A percentile compares a stretch with the other conserved stretches of the same genome.
Conservation (phyloP, 2,797 vertebrate genomes). For the Cyprinodon diabolis region DNA sequence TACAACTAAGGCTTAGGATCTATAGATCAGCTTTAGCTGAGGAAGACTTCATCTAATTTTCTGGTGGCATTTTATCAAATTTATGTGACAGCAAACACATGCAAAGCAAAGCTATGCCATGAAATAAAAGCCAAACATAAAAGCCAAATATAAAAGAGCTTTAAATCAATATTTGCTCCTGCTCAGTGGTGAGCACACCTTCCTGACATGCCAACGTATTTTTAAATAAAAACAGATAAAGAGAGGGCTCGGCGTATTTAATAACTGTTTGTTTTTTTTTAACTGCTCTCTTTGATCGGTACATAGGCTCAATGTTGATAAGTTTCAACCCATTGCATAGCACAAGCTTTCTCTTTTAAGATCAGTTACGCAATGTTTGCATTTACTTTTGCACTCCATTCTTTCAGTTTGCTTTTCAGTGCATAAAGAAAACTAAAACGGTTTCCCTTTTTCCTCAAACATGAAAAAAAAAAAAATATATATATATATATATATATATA, state of each 20-base stretch:
- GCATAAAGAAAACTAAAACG: conserved; percentile 35
- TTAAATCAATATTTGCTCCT: conserved; percentile 69
- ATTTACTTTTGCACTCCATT: conserved; percentile 5
- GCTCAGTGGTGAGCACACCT: conserved; percentile 41
- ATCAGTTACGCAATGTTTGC: conserved; percentile 7
- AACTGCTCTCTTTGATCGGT: conserved; percentile 23
- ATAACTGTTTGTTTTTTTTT: conserved; percentile 3
- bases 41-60: conserved; percentile 26
- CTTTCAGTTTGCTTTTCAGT: conserved; percentile 12
- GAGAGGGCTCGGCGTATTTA: conserved; percentile 16
- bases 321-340: conserved; percentile 40
- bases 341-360: conserved; percentile 16
- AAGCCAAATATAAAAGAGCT: conserved; percentile 41
- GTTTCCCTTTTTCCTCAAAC: conserved; percentile 19
- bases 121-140: conserved; percentile 35
- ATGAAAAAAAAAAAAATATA: conserved; percentile 18
- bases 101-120: conserved; percentile 22
- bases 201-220: conserved; percentile 38
- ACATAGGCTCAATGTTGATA: conserved; percentile 19
- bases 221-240: conserved; percentile 37
- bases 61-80: conserved; percentile 1
- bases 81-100: conserved; percentile 14
- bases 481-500: not conserved
- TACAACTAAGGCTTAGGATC: conserved; percentile 4
- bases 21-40: conserved; percentile 38